These are phyloP conservation scores for Prunella strophiata DNA, from an alignment of 2,797 vertebrate genomes.

Conservation along the genomic window DNA sequence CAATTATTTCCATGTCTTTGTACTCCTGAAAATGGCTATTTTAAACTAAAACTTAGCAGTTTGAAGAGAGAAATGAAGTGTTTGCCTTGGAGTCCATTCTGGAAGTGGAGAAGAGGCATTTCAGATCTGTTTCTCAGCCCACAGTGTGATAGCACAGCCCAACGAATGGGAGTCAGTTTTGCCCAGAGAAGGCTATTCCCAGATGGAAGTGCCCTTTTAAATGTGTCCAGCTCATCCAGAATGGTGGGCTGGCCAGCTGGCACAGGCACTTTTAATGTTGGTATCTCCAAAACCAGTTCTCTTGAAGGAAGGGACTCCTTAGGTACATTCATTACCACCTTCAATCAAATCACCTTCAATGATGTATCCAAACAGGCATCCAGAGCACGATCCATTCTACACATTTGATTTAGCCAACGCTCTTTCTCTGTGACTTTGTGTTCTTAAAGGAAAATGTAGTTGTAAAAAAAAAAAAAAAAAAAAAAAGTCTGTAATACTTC, in stretches of 20 bases:
- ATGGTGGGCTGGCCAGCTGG: not conserved
- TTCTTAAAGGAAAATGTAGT: not conserved
- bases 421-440: not conserved
- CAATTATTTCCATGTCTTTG: not conserved
- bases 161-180: not conserved
- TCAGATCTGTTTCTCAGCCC: not conserved
- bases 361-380: not conserved
- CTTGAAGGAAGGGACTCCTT: not conserved
- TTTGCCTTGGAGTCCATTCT: not conserved
- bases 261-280: not conserved
- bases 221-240: not conserved
- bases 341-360: not conserved
- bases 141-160: not conserved
- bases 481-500: not conserved
- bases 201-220: not conserved
- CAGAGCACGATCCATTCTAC: rapidly evolving
- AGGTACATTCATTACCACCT: rapidly evolving
- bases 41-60: not conserved
- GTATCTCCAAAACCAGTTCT: not conserved
- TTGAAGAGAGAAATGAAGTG: not conserved
- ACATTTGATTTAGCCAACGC: not conserved
- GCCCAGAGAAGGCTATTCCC: not conserved
- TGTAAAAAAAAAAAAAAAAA: not conserved
- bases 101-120: not conserved
- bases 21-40: not conserved